These are phyloP conservation scores for Bufo bufo DNA, from an alignment of 2,113 vertebrate genomes.

Conservation along the genomic window DNA sequence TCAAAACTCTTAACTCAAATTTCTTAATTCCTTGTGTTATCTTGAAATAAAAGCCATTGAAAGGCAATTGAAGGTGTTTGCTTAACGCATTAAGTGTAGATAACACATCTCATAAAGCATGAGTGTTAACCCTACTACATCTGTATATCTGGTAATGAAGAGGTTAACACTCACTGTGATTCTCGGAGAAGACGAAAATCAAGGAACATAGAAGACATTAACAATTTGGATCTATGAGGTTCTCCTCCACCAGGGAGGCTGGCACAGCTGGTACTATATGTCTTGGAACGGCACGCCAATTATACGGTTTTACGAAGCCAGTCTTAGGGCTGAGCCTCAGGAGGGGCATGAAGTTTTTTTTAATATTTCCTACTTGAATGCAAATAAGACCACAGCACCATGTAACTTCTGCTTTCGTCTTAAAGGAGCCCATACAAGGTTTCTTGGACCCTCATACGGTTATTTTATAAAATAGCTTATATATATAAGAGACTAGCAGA, in stretches of 20 bases:
- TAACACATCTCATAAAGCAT: too few species aligned
- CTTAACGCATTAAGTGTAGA: too few species aligned
- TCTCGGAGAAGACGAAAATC: neutral
- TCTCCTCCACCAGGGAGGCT: neutral
- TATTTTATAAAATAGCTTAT: neutral
- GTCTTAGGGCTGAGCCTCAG: neutral
- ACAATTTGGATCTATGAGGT: neutral
- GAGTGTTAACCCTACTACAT: neutral
- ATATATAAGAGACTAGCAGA: too few species aligned
- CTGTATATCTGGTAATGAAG: neutral
- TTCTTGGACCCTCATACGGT: neutral
- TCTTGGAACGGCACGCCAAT: neutral
- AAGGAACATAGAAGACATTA: neutral
- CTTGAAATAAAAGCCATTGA: too few species aligned
- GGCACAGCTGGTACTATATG: neutral
- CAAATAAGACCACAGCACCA: neutral
- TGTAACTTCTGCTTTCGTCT: neutral
- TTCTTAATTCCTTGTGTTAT: too few species aligned
- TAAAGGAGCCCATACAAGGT: neutral
- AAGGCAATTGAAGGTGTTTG: too few species aligned
- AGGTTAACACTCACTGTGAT: neutral
- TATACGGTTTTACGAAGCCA: too few species aligned
- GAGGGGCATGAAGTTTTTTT: neutral
- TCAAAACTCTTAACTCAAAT: too few species aligned
- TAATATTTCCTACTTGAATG: neutral